A percentile compares a stretch with the other conserved stretches of the same genome.
Evolutionary conservation across 2,888 invertebrate species (phyloP).

Genomic region (Drosophila stalkeri): DNA sequence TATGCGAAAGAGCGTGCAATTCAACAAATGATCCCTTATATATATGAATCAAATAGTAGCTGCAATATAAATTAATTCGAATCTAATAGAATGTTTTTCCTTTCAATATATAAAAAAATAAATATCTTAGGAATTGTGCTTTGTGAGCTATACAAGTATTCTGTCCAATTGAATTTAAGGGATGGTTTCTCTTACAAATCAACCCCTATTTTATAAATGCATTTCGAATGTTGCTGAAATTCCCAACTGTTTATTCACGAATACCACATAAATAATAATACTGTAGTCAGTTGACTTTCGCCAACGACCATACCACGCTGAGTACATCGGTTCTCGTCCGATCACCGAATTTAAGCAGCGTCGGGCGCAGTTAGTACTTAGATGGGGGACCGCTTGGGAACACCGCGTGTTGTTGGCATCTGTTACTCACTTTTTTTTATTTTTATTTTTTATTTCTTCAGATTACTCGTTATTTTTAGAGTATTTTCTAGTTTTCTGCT

Average conservation of each 20-base stretch:
- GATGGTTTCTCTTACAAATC: too few relatives aligned
- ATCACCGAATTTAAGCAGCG: conserved; percentile 54
- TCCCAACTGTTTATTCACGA: not conserved
- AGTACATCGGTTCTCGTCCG: conserved; percentile 38
- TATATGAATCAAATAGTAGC: conserved; percentile 2
- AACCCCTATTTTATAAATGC: too few relatives aligned
- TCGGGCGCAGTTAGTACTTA: conserved; percentile 52
- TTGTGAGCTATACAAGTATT: too few relatives aligned
- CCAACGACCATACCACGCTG: conserved; percentile 31
- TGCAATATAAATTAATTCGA: not conserved
- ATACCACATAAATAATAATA: not conserved
- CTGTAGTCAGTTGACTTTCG: not conserved
- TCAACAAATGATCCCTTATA: conserved; percentile 26
- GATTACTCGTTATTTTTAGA: too few relatives aligned
- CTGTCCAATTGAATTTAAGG: too few relatives aligned
- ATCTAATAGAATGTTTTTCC: too few relatives aligned
- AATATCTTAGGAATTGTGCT: too few relatives aligned
- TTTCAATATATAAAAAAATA: too few relatives aligned
- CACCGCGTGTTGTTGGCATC: conserved; percentile 51
- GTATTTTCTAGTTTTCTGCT: too few relatives aligned
- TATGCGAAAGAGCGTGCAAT: conserved; percentile 46
- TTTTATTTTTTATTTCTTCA: not conserved
- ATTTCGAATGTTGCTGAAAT: not conserved
- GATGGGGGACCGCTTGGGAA: conserved; percentile 55
- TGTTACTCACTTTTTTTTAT: not conserved